Evolutionary conservation across 30 jellyfish, hydroid and myxozoan genomes (phyloP).

Genomic region (Sanderia malayensis): DNA sequence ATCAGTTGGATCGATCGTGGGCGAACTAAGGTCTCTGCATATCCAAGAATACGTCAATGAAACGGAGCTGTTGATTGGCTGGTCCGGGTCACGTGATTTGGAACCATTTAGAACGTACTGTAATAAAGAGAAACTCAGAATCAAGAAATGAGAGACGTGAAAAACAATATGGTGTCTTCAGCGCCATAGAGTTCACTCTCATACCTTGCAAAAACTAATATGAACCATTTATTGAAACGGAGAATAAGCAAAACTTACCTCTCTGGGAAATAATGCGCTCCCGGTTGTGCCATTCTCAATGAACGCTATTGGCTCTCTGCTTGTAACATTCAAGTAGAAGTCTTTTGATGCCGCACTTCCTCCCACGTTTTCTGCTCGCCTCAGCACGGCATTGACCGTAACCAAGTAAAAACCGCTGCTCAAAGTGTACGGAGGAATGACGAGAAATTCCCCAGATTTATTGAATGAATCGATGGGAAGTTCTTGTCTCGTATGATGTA

Average conservation of each 20-base stretch:
- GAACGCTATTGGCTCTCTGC: neutral
- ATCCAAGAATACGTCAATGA: neutral
- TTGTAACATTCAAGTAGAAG: neutral
- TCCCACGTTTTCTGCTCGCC: neutral
- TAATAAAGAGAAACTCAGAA: no score
- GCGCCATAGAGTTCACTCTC: no score
- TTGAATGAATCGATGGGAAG: neutral
- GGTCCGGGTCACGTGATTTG: constrained; percentile 5
- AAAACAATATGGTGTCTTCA: no score
- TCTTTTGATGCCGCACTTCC: neutral
- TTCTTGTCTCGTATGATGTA: neutral
- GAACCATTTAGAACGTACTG: constrained; percentile 3
- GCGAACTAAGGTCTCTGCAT: constrained; percentile 4
- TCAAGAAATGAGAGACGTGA: no score
- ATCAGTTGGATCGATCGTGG: neutral
- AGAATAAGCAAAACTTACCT: neutral
- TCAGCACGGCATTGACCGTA: neutral
- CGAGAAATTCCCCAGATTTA: neutral
- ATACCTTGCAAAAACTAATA: no score
- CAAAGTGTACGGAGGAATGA: constrained; percentile 1
- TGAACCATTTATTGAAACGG: no score
- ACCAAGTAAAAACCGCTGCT: constrained; percentile 7
- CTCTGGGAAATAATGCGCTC: neutral
- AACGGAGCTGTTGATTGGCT: constrained; percentile 6
- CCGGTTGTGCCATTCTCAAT: neutral